Conservation (phyloP, 2,113 vertebrate species). For the Cygnus buccinator region DNA sequence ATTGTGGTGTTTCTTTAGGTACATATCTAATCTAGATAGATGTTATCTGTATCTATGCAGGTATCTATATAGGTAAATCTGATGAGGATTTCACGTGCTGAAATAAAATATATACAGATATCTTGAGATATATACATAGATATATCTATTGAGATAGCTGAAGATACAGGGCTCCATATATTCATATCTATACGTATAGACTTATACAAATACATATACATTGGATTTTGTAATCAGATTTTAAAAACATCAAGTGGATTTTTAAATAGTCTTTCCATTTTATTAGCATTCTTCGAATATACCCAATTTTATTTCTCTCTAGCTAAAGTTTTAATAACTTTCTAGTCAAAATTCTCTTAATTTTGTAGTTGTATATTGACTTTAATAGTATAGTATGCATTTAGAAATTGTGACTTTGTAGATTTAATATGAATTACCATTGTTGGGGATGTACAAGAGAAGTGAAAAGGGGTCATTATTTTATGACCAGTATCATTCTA, state of each 20-base stretch:
- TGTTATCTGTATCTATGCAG: neutral
- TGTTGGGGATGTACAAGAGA: rapidly evolving
- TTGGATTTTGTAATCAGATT: neutral
- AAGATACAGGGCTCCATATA: neutral
- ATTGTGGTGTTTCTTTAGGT: neutral
- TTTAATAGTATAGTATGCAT: neutral
- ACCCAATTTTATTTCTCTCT: neutral
- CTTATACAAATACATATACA: neutral
- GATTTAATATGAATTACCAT: neutral
- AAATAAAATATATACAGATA: neutral
- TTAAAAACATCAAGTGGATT: neutral
- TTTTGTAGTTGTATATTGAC: neutral
- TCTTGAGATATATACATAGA: too few species aligned
- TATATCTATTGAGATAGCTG: neutral
- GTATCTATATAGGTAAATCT: neutral
- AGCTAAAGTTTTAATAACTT: neutral
- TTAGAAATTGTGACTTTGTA: neutral
- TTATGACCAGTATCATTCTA: neutral
- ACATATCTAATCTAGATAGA: neutral
- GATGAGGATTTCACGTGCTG: neutral
- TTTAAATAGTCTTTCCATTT: neutral
- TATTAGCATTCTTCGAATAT: neutral
- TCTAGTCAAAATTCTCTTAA: neutral
- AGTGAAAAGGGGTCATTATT: neutral
- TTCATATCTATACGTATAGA: neutral